Percentiles rank a stretch among this genome's conserved stretches.
phyloP scores from a whole-genome alignment of 2,113 vertebrate genomes.

The Myiopsitta monachus region DNA sequence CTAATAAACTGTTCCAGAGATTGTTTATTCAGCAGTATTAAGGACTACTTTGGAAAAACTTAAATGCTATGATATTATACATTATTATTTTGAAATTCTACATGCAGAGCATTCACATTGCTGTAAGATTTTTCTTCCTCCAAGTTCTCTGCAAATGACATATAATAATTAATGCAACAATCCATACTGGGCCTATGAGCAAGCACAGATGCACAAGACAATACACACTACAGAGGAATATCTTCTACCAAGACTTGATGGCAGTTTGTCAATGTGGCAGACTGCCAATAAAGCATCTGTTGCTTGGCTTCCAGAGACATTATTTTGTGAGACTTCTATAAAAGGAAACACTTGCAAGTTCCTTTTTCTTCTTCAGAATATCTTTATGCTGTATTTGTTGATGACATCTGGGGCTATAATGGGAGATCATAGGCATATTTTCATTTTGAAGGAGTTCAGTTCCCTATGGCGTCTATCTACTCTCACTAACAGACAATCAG shows the following conservation, averaged over 20 bases:
- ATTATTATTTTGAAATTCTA: not conserved
- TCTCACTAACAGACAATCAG: not conserved
- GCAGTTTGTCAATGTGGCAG: not conserved
- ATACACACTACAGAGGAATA: not conserved
- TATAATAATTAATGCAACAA: not conserved
- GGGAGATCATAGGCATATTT: not conserved
- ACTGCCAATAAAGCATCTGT: not conserved
- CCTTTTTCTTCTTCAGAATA: not conserved
- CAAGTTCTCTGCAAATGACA: not conserved
- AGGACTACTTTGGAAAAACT: not conserved
- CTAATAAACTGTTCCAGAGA: not conserved
- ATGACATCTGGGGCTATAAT: not conserved
- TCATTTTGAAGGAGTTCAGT: not conserved
- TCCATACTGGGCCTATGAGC: not conserved
- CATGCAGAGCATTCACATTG: not conserved
- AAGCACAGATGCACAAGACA: not conserved
- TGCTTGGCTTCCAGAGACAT: not conserved
- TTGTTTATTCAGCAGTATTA: not conserved
- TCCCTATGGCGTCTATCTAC: not conserved
- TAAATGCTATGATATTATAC: not conserved
- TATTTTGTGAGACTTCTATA: not conserved
- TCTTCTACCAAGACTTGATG: not conserved
- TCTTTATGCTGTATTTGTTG: not conserved
- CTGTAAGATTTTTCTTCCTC: not conserved
- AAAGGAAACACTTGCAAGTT: not conserved